A percentile compares a stretch with the other conserved stretches of the same genome.
phyloP scores from a whole-genome alignment of 1,140 invertebrate species.

The Physella acuta region DNA sequence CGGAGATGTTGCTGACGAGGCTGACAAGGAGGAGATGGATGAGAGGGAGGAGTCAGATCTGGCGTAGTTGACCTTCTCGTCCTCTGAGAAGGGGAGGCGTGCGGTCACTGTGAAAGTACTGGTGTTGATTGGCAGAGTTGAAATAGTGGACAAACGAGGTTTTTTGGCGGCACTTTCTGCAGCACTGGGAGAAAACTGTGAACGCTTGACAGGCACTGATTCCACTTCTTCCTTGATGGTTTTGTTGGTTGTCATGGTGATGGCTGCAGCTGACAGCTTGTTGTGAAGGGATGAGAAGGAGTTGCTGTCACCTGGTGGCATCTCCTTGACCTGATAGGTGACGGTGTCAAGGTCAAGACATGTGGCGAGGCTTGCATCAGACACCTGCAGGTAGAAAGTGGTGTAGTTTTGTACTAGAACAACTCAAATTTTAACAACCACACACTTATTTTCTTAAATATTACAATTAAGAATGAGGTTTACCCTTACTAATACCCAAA shows the following conservation, averaged over 20 bases:
- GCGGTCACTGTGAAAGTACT: background rate
- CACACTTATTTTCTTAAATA: too few relatives aligned
- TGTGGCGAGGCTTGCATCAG: constrained; percentile 10
- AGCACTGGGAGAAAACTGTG: background rate
- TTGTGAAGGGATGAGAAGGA: constrained; percentile 19
- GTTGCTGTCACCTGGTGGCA: constrained; percentile 17
- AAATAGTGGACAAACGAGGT: background rate
- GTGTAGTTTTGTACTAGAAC: too few relatives aligned
- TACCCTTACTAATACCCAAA: too few relatives aligned
- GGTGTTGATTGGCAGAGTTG: background rate
- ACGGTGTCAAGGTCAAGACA: constrained; percentile 9
- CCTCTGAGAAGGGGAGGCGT: background rate
- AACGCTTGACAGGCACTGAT: background rate
- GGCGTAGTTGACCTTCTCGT: background rate
- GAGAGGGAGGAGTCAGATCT: constrained; percentile 2
- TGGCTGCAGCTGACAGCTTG: constrained; percentile 12
- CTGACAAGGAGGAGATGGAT: background rate
- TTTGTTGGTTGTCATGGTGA: background rate
- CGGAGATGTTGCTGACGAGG: background rate
- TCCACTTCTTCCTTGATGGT: background rate
- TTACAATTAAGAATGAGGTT: too few relatives aligned
- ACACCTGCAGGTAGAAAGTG: constrained; percentile 1
- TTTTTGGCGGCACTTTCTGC: background rate
- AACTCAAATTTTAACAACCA: too few relatives aligned
- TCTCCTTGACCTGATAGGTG: constrained; percentile 17